Percentiles rank a stretch among this genome's conserved stretches.
These are phyloP conservation scores for Oophaga sylvatica DNA, from an alignment of 2,797 vertebrate genomes.

Conservation along the genomic window DNA sequence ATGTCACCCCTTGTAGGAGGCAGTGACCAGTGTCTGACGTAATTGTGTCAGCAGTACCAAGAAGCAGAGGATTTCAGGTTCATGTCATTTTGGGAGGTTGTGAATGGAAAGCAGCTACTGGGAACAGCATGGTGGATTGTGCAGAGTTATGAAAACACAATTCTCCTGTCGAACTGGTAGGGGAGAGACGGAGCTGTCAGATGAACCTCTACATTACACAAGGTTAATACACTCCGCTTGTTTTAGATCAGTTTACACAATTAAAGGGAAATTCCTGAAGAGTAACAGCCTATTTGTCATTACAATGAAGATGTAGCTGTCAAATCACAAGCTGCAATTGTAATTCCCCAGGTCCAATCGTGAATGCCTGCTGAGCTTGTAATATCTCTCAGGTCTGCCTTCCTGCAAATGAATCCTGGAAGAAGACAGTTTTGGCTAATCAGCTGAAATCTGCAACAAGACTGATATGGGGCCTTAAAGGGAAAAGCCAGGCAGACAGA, in stretches of 20 bases:
- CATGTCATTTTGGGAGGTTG: background rate
- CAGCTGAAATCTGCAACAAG: constrained; percentile 19
- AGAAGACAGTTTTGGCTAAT: constrained; percentile 20
- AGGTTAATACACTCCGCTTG: background rate
- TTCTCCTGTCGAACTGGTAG: background rate
- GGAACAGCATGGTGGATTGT: background rate
- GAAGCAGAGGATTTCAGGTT: background rate
- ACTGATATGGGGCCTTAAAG: constrained; percentile 9
- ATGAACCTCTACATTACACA: background rate
- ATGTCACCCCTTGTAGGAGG: too few relatives aligned
- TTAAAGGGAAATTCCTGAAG: constrained; percentile 13
- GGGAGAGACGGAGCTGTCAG: background rate
- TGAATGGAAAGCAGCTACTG: background rate
- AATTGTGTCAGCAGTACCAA: background rate
- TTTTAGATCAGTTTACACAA: constrained; percentile 29
- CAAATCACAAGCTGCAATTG: constrained; percentile 27
- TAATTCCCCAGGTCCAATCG: constrained; percentile 15
- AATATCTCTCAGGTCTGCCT: constrained; percentile 20
- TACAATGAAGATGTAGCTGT: constrained; percentile 20
- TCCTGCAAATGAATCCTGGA: constrained; percentile 20
- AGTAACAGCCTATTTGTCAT: constrained; percentile 13
- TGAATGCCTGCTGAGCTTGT: constrained; percentile 12
- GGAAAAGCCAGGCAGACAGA: background rate
- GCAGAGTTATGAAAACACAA: background rate
- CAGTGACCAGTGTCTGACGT: too few relatives aligned